Conservation (phyloP, 1,140 invertebrate genomes). For the Sinonovacula constricta region DNA sequence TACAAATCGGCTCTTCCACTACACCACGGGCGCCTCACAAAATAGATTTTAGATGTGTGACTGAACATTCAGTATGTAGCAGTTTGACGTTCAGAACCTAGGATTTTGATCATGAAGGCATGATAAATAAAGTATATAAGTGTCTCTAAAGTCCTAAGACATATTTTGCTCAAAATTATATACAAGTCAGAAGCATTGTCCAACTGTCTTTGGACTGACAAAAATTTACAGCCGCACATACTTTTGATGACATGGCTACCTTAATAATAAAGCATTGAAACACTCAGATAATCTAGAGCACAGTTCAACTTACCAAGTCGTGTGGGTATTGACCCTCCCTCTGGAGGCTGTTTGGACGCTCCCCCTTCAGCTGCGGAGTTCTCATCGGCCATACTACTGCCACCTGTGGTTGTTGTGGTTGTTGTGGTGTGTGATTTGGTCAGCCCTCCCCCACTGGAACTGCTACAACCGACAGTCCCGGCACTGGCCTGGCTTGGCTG, state of each 20-base stretch:
- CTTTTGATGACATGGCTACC: too few species aligned
- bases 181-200: too few species aligned
- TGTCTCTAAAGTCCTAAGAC: too few species aligned
- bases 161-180: too few species aligned
- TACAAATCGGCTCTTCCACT: background rate
- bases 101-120: too few species aligned
- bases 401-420: constrained; percentile 39
- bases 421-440: background rate
- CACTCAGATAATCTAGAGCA: too few species aligned
- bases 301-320: constrained; percentile 27
- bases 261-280: too few species aligned
- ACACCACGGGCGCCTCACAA: background rate
- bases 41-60: background rate
- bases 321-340: constrained; percentile 29
- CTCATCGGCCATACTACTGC: constrained; percentile 37
- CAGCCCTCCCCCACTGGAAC: constrained; percentile 44
- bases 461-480: constrained; percentile 41
- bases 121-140: too few species aligned
- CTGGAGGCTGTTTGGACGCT: constrained; percentile 23
- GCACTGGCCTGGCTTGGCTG: constrained; percentile 32
- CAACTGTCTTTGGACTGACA: too few species aligned
- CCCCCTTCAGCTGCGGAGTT: constrained; percentile 29
- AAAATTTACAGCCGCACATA: too few species aligned
- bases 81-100: too few species aligned
- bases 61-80: too few species aligned